Evolutionary conservation across 2,888 invertebrate genomes (phyloP), one percentile per base, ranked within the genome.

Genomic region (Netelia melanura): DNA sequence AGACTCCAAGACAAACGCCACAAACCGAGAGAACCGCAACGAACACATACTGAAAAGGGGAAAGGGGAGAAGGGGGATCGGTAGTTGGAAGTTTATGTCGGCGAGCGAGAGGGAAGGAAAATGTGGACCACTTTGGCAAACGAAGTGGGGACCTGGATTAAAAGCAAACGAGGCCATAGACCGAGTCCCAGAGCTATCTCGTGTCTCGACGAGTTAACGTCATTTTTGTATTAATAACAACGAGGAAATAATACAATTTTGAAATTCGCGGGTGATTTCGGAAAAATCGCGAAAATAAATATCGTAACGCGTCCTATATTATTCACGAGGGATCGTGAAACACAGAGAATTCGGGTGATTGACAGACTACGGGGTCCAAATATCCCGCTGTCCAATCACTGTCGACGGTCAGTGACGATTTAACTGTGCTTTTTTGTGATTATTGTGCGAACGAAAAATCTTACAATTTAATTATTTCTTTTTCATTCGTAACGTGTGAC

Each of bases 141-240:
- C 86, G 89, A 92, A 92, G 93, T 93, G 93, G 93, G 93, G 93
- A 93, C 91, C 91, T 92, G 90, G 93, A 93, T 93, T 93, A 93
- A 93, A 93, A 93, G 93, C 91, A 93, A 93, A 93, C 92, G 93
- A 92, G 93, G 93, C 92, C 93, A 93, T 91, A 92, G 91, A 92
- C 92, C 91, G 89, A 89, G 92, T 89, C 90, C 92, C 93, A 93
- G 93, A 93, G 90, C 91, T 90, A 93, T 92, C 93, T 92, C 93
- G 90, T 89, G 91, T 92, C 93, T 93, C 91, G 92, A 92, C 85
- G 90, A 92, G 93, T 91, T 89, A 90, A 91, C 92, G 92, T 91
- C 91, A 88, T 84, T 87, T 89, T 88, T 89, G 84, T 65, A 43
- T 38, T 54, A 25, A 68, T 48, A 48, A 14, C 48, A 48, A 48